Percentiles rank a stretch among this genome's conserved stretches.
phyloP scores from a whole-genome alignment of 2,797 vertebrate species.

The Takifugu ocellatus region DNA sequence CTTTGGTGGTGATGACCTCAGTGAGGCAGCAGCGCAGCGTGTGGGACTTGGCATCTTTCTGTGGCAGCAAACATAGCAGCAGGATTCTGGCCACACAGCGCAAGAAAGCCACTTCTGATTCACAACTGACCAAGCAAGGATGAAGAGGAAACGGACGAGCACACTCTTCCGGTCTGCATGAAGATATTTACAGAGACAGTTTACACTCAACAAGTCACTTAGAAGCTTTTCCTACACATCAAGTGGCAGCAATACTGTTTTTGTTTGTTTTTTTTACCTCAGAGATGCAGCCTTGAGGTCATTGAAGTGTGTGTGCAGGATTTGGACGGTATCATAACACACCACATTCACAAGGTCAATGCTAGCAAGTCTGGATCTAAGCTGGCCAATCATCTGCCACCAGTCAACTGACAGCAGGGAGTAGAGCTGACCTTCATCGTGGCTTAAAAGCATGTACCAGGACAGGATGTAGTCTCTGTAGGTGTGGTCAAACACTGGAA shows the following conservation, averaged over 20 bases:
- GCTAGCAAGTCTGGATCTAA: constrained; percentile 84
- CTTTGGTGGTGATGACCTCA: constrained; percentile 88
- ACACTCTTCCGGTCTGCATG: constrained; percentile 85
- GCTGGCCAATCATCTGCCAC: constrained; percentile 89
- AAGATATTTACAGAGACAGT: neutral
- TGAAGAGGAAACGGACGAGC: constrained; percentile 88
- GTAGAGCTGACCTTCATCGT: constrained; percentile 90
- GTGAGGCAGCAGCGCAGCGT: constrained; percentile 91
- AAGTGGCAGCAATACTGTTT: neutral
- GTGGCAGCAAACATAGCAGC: constrained; percentile 89
- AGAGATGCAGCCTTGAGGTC: constrained; percentile 91
- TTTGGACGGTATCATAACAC: constrained; percentile 88
- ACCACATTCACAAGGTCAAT: constrained; percentile 91
- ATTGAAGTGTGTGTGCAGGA: constrained; percentile 91
- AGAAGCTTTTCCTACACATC: too few species aligned
- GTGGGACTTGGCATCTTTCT: constrained; percentile 86
- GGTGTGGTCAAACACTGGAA: constrained; percentile 91
- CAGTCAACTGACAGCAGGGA: constrained; percentile 94
- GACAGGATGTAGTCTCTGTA: constrained; percentile 95
- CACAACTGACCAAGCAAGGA: constrained; percentile 83
- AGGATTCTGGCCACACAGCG: constrained; percentile 89
- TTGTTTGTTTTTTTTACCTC: constrained; percentile 77
- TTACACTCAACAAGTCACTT: too few species aligned
- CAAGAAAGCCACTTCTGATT: constrained; percentile 89
- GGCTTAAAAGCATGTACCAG: constrained; percentile 90